Evolutionary conservation across 2,888 invertebrate genomes (phyloP).

Genomic region (Ethmia dodecea): DNA sequence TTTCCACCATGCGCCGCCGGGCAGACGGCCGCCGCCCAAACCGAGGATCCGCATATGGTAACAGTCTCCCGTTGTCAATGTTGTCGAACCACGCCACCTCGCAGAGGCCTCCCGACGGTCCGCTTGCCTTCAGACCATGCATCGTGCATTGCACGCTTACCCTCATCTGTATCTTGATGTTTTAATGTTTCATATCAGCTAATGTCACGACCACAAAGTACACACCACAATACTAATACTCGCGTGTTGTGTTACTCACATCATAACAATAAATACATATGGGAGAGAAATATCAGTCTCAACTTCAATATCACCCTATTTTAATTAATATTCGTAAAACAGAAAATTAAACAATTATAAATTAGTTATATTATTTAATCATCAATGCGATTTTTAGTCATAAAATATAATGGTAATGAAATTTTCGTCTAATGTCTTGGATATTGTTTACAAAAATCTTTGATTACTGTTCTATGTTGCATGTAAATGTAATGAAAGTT

Average conservation of each 20-base stretch:
- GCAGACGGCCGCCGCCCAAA: conserved; percentile 91
- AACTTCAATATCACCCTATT: too few species aligned
- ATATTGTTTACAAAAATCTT: conserved; percentile 19
- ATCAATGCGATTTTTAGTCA: too few species aligned
- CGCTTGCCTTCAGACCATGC: conserved; percentile 54
- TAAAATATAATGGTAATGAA: too few species aligned
- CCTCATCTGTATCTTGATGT: conserved; percentile 41
- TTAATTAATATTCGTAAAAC: too few species aligned
- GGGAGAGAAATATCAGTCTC: too few species aligned
- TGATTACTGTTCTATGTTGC: conserved; percentile 47
- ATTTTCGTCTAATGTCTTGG: conserved; percentile 22
- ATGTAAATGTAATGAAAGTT: conserved; percentile 31
- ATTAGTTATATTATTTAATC: too few species aligned
- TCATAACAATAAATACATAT: too few species aligned
- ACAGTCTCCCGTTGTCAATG: conserved; percentile 60
- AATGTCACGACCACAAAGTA: conserved; percentile 14
- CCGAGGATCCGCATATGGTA: conserved; percentile 96
- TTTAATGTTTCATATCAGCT: neutral
- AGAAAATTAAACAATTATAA: too few species aligned
- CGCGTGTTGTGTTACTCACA: conserved; percentile 19
- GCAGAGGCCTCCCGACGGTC: conserved; percentile 62
- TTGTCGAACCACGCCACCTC: conserved; percentile 50
- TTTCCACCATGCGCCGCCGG: conserved; percentile 75
- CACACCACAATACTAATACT: conserved; percentile 20
- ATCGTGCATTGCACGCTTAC: conserved; percentile 70